These are phyloP conservation scores for Rissa tridactyla DNA, from an alignment of 2,113 vertebrate genomes.

Conservation along the genomic window DNA sequence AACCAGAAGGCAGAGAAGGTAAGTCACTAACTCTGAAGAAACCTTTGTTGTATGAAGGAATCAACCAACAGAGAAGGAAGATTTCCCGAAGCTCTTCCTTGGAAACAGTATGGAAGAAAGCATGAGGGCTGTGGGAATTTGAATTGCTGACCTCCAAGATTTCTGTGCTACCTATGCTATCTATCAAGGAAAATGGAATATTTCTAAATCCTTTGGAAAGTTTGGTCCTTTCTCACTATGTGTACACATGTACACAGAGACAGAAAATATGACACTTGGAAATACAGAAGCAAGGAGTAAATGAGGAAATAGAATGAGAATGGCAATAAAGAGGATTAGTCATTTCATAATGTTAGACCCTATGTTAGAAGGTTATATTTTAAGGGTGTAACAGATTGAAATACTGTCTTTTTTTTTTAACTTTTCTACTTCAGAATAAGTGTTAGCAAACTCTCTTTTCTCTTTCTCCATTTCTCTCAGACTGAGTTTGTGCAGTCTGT, in stretches of 20 bases:
- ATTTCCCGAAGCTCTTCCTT: not conserved
- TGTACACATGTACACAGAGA: accelerated
- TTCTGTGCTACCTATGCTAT: not conserved
- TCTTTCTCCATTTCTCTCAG: not conserved
- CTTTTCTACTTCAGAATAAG: not conserved
- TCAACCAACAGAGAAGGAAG: not conserved
- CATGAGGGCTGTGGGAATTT: not conserved
- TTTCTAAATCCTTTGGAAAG: not conserved
- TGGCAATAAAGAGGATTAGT: not conserved
- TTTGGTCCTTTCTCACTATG: not conserved
- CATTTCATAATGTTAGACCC: not conserved
- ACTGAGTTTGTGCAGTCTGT: not conserved
- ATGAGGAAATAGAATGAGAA: not conserved
- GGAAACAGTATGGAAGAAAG: not conserved
- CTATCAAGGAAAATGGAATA: not conserved
- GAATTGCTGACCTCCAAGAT: not conserved
- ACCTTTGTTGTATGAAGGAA: not conserved
- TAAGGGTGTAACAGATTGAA: not conserved
- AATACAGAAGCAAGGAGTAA: not conserved
- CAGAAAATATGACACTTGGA: not conserved
- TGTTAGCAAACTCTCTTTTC: not conserved
- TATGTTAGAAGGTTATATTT: not conserved
- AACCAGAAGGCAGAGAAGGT: not conserved
- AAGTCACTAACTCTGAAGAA: not conserved
- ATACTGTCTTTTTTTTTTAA: not conserved